A percentile compares a stretch with the other conserved stretches of the same genome.
phyloP scores from a whole-genome alignment of 2,113 vertebrate genomes.

The Corvus cornix region DNA sequence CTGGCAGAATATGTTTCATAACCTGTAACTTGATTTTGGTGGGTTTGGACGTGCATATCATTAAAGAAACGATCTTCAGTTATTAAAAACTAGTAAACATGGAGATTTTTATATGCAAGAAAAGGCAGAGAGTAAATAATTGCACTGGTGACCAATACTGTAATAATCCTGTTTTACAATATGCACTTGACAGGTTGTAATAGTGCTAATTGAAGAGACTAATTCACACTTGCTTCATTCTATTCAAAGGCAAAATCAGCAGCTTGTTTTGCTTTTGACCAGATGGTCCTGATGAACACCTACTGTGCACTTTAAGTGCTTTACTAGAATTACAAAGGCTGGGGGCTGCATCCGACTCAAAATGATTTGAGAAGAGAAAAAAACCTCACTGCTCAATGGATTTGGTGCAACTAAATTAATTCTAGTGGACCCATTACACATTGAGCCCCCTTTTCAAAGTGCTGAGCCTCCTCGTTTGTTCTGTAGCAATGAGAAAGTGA shows the following conservation, averaged over 20 bases:
- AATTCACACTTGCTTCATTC: conserved; percentile 90
- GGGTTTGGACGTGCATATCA: conserved; percentile 65
- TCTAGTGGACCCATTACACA: conserved; percentile 87
- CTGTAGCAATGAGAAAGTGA: conserved; percentile 89
- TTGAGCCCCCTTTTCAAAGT: conserved; percentile 86
- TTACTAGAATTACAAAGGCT: conserved; percentile 99
- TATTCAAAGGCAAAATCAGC: conserved; percentile 87
- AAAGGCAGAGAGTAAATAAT: conserved; percentile 85
- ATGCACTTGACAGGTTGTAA: conserved; percentile 95
- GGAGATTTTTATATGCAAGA: conserved; percentile 83
- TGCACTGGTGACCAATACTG: conserved; percentile 89
- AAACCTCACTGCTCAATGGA: conserved; percentile 81
- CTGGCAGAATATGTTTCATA: conserved; percentile 54
- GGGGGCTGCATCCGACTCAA: conserved; percentile 88
- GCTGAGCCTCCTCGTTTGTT: conserved; percentile 86
- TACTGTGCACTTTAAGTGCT: conserved; percentile 99
- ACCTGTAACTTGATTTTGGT: conserved; percentile 60
- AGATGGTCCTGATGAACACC: conserved; percentile 99
- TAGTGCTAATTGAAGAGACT: conserved; percentile 99
- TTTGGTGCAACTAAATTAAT: conserved; percentile 89
- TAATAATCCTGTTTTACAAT: conserved; percentile 91
- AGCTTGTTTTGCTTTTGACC: conserved; percentile 92
- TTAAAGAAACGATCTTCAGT: conserved; percentile 70
- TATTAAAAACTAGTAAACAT: conserved; percentile 79
- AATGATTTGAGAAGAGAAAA: conserved; percentile 83